These are phyloP conservation scores for Cheilinus undulatus DNA, from an alignment of 2,113 vertebrate genomes.

Conservation along the genomic window DNA sequence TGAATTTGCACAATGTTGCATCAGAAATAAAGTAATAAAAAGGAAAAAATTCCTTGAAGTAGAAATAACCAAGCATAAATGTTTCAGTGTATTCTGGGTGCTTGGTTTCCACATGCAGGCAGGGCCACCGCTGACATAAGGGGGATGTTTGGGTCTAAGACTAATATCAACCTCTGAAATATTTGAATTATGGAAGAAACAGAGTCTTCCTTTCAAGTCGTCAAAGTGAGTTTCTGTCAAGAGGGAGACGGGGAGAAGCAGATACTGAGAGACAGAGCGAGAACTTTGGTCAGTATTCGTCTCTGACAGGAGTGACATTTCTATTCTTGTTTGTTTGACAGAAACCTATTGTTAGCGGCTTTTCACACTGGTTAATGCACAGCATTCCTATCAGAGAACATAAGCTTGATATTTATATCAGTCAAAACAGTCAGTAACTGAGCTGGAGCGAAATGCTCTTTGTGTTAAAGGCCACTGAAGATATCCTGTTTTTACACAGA, in stretches of 20 bases:
- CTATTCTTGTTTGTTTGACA: conserved; percentile 83
- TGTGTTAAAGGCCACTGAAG: conserved; percentile 33
- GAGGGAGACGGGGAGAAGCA: conserved; percentile 50
- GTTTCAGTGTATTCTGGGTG: conserved; percentile 73
- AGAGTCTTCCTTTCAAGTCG: conserved; percentile 78
- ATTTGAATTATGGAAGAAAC: conserved; percentile 84
- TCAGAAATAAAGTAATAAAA: conserved; percentile 81
- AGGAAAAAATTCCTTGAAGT: conserved; percentile 77
- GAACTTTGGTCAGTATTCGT: conserved; percentile 80
- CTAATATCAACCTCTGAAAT: conserved; percentile 80
- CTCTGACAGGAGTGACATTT: conserved; percentile 84
- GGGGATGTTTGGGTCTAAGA: conserved; percentile 62
- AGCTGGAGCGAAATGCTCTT: conserved; percentile 43
- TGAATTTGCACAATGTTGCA: conserved; percentile 81
- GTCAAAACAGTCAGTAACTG: conserved; percentile 65
- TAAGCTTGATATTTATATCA: conserved; percentile 77
- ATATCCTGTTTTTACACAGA: conserved; percentile 14
- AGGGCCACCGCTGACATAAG: conserved; percentile 55
- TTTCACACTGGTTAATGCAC: conserved; percentile 78
- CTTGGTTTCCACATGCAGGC: conserved; percentile 56
- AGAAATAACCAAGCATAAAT: conserved; percentile 81
- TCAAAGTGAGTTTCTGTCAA: conserved; percentile 84
- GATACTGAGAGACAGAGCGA: conserved; percentile 60
- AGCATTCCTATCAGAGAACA: conserved; percentile 73
- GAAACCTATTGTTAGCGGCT: conserved; percentile 81